Evolutionary conservation across 2,113 vertebrate species (phyloP), one percentile per base, ranked within the genome.

Genomic region (Lipophrys pholis): DNA sequence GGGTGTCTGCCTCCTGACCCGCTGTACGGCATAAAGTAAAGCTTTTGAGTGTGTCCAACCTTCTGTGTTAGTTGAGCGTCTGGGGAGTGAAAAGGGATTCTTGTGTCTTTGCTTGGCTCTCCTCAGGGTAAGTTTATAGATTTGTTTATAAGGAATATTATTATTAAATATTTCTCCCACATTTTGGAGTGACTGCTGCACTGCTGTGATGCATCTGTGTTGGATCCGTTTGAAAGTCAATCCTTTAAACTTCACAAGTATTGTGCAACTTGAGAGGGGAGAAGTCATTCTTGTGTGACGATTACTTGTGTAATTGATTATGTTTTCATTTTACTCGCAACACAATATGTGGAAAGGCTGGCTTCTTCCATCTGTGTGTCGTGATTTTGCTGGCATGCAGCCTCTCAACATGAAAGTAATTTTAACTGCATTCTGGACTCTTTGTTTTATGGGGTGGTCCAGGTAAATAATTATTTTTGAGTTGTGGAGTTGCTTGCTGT

Each of bases 11-110:
- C 63, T 11, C 45, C 53, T 1, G 12, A 63, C 69, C 57, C 49
- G 69, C 52, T 77, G 68, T 9, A 57, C 30, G 40, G 41, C 78
- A 57, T 84, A 73, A 67, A 82, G 38, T 14, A 21, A 80, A 74
- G 12, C 66, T 10, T 51, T 14, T 43, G 7, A 11, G 70, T 38
- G 46, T n/a, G 49, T 50, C 63, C 15, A 1, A 35, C 12, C 50
- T 61, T 57, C 57, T 57, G 10, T 11, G 6, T 45, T 40, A 36
- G 54, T 14, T 11, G 14, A 21, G 36, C 39, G 42, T 73, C 65
- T 57, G 59, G 52, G n/a, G 52, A 12, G 75, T 60, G 45, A 38
- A 76, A 53, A 17, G 35, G 30, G 60, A 68, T 8, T 11, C n/a
- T 36, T 30, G 51, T 15, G 7, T 16, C 11, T 52, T 50, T 21